phyloP scores from a whole-genome alignment of 2,113 vertebrate species.

The Mus pahari region DNA sequence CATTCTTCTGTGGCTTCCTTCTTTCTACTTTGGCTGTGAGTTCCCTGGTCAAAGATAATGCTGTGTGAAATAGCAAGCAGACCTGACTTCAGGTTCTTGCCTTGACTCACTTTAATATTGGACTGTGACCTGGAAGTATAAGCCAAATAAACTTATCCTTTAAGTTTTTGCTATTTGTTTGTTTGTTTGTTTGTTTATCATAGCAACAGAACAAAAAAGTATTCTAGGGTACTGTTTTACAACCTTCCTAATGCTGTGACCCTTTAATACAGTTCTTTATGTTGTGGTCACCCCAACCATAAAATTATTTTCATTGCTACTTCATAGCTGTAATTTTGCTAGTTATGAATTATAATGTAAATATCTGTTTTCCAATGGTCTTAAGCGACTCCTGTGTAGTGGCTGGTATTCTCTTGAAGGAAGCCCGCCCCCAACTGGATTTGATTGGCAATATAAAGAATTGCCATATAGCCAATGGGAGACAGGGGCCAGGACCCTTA shows the following conservation, averaged over 20 bases:
- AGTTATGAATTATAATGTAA: neutral
- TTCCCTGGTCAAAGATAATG: neutral
- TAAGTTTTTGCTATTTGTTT: neutral
- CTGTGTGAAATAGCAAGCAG: neutral
- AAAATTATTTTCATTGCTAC: neutral
- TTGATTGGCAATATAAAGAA: no score
- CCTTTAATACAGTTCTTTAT: neutral
- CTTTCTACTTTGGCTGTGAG: neutral
- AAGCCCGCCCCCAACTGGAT: no score
- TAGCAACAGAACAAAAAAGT: slow-evolving; percentile 6
- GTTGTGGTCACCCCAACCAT: neutral
- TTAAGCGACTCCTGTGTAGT: neutral
- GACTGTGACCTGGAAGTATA: neutral
- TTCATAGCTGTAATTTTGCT: neutral
- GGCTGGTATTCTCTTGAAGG: no score
- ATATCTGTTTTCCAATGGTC: neutral
- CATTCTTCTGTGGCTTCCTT: neutral
- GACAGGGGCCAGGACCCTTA: no score
- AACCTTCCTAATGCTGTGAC: neutral
- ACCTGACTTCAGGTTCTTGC: neutral
- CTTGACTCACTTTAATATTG: neutral
- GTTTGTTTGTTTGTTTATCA: neutral
- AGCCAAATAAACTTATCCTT: neutral
- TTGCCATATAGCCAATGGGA: no score
- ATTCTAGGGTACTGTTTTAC: neutral